A percentile compares a stretch with the other conserved stretches of the same genome.
Evolutionary conservation across 2,113 vertebrate genomes (phyloP).

Genomic region (Columbina picui): DNA sequence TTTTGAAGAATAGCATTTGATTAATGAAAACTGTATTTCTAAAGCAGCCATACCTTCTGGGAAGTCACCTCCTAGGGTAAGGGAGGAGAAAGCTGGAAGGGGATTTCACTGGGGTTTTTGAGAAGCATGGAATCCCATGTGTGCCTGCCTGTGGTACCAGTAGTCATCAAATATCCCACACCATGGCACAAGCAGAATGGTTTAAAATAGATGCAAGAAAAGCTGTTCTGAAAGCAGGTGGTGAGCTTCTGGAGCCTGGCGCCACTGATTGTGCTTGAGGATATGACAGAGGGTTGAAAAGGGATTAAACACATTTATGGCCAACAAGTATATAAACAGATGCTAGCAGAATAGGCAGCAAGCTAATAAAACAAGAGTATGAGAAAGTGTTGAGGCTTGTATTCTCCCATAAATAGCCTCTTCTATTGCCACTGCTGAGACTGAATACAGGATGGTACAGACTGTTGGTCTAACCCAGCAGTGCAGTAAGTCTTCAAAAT

Average conservation of each 20-base stretch:
- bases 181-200: neutral
- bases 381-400: neutral
- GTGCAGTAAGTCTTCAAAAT: neutral
- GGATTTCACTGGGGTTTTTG: neutral
- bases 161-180: neutral
- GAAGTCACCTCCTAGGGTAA: neutral
- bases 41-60: neutral
- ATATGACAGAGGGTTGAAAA: neutral
- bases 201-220: neutral
- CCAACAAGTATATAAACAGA: neutral
- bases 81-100: neutral
- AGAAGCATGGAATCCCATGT: neutral
- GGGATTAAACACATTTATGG: neutral
- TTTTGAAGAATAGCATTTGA: slow-evolving; percentile 8
- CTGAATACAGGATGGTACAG: accelerated
- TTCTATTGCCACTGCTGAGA: neutral
- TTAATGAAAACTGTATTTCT: slow-evolving; percentile 4
- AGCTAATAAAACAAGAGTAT: neutral
- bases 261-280: neutral
- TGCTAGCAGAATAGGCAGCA: neutral
- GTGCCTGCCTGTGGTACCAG: neutral
- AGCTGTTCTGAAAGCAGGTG: neutral
- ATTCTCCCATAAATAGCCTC: neutral
- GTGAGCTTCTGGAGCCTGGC: neutral
- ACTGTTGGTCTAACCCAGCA: neutral